Base-by-base conservation (phyloP, 2,113 vertebrate species). In the Proterorhinus semilunaris region DNA sequence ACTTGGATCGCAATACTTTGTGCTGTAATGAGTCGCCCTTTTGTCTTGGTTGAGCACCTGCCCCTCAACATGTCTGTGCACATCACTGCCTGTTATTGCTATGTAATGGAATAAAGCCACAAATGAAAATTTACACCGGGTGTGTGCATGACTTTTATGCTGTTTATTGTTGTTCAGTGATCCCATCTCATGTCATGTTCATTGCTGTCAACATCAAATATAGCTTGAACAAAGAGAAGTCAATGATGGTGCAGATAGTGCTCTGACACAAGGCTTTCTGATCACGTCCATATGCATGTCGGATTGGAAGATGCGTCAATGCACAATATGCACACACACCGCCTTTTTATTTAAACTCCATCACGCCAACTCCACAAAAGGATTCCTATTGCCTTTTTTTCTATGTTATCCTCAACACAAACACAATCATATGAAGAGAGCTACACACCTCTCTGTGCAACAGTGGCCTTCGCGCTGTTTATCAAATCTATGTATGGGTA, bases 401-500 rank as follows among this genome's bases (percentile, higher is more conserved):
- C 62, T 69, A 21, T 85, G 79, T 74, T 11, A 9, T 63, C 71
- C 51, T 17, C 8, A 2, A 66, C 57, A 75, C 76, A 73, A 66
- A 75, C 69, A 72, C 6, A 16, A 68, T 80, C 9, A 51, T 71
- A 75, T 77, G 66, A 64, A 75, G 66, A 63, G 65, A 61, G 50
- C 17, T 15, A 15, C 50, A 21, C 66, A 50, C 54, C 71, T 72
- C 77, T 75, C 54, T 89, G 71, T 83, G 76, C 75, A 80, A 72
- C 17, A 54, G 77, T 83, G 75, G 82, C 83, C 80, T 84, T 77
- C 80, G 78, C 82, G 76, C 86, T 92, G 87, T 92, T 91, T 92
- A 89, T 90, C 86, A 91, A 90, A 88, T 87, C 86, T 85, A 84
- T 90, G 86, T 90, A 88, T 86, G 84, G 80, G 84, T 90, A 87